Conservation (phyloP, 37 sponge, comb jelly and placozoan species). For the Hexactinellida sp. region DNA sequence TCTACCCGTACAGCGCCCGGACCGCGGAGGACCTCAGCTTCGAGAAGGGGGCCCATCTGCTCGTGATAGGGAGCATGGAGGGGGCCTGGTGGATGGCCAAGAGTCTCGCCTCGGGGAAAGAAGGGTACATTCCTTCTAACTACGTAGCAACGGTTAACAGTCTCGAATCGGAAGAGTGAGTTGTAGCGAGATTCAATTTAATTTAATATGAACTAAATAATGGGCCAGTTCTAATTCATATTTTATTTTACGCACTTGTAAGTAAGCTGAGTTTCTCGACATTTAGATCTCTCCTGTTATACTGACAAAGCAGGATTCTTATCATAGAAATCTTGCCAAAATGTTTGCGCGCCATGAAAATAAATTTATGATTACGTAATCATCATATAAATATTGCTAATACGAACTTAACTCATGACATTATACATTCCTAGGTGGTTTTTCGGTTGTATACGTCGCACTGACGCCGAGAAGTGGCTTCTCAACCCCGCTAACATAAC, state of each 20-base stretch:
- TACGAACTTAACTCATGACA: too few species aligned
- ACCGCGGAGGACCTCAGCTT: constrained; percentile 74
- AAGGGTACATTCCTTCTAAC: constrained; percentile 82
- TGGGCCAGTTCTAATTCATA: too few species aligned
- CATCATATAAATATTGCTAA: too few species aligned
- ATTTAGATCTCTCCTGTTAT: too few species aligned
- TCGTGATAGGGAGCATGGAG: constrained; percentile 39
- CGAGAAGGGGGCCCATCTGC: constrained; percentile 68
- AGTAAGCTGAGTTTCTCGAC: too few species aligned
- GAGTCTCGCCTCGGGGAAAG: constrained; percentile 32
- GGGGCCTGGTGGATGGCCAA: constrained; percentile 90
- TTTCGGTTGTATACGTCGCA: constrained; percentile 48
- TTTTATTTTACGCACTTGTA: too few species aligned
- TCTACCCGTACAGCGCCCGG: constrained; percentile 59
- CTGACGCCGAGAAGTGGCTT: constrained; percentile 83
- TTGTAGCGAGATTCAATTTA: too few species aligned
- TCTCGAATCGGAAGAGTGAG: constrained; percentile 90
- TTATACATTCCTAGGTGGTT: constrained; percentile 80
- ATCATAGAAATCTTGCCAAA: too few species aligned
- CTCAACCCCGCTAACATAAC: constrained; percentile 38
- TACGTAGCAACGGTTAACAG: constrained; percentile 60
- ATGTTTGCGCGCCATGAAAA: too few species aligned
- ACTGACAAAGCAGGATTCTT: too few species aligned
- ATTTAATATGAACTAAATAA: too few species aligned
- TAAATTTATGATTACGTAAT: too few species aligned